Conservation (phyloP, 2,888 invertebrate species). For the Lochmaea capreae region DNA sequence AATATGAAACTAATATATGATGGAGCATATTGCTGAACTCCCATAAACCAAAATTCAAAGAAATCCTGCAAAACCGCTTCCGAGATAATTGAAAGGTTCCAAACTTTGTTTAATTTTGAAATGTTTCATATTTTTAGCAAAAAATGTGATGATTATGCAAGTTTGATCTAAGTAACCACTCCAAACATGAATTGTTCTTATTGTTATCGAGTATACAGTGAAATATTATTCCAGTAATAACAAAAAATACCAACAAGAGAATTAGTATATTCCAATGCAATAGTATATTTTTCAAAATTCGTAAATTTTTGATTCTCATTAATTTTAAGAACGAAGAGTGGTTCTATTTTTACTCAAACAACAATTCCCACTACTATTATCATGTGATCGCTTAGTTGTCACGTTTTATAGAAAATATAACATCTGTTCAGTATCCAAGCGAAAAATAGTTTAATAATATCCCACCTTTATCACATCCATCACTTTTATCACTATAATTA, state of each 20-base stretch:
- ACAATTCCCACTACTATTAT: constrained; percentile 7
- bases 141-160: too few relatives aligned
- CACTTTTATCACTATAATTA: neutral
- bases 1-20: too few relatives aligned
- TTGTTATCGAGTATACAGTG: too few relatives aligned
- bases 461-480: neutral
- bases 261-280: neutral
- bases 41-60: too few relatives aligned
- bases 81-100: too few relatives aligned
- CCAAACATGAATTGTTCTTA: too few relatives aligned
- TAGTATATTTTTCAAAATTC: neutral
- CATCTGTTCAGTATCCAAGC: constrained; percentile 21
- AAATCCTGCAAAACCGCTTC: too few relatives aligned
- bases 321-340: neutral
- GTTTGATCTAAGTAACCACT: too few relatives aligned
- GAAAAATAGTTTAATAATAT: constrained; percentile 16
- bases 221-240: too few relatives aligned
- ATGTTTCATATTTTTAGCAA: too few relatives aligned
- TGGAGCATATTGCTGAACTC: too few relatives aligned
- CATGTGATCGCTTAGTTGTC: constrained; percentile 16
- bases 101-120: too few relatives aligned
- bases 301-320: neutral
- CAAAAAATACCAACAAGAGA: neutral
- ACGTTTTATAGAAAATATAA: constrained; percentile 27
- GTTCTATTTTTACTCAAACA: constrained; percentile 1